Evolutionary conservation across 2,113 vertebrate species (phyloP), one percentile per base, ranked within the genome.

Genomic region (Lepisosteus osseus): DNA sequence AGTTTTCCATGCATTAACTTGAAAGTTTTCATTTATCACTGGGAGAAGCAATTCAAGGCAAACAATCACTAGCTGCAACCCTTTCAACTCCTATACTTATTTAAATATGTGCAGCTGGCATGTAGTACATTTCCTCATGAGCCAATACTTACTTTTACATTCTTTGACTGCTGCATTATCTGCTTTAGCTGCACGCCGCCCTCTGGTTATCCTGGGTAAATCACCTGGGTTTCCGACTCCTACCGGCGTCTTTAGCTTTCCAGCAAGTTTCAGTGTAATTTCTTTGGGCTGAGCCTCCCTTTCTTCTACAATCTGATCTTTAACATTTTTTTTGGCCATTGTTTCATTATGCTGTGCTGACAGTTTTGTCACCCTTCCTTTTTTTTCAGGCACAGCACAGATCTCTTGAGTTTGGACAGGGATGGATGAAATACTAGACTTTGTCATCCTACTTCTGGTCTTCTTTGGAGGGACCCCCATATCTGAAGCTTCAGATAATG

Each of bases 391-490:
- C 29, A 29, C 29, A 29, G 29, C 29, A 29, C 29, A 29, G 29
- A 1, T 29, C 29, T 29, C 29, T 29, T 29, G 29, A 29, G 29
- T 29, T 29, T 29, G 29, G 29, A 29, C 29, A 29, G 29, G 29
- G 47, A 9, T 9, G 47, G 47, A 9, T 51, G 47, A 29, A 29
- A 29, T 2, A 29, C 29, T 29, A 29, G 29, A 29, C 47, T 51
- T 9, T 51, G 47, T 9, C 47, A 9, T 51, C 47, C 67, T 74
- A 15, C 70, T 69, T n/a, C 76, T 65, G 11, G 56, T 72, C 47
- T 47, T 78, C 67, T 75, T 76, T 0, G 72, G 72, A 3, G 69
- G 59, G 6, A 72, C 66, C 9, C 68, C 70, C 2, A 57, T 61
- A 40, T 15, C 44, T 11, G 2, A 2, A 0, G 14, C 51, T 40